Evolutionary conservation across 2,888 invertebrate species (phyloP).

Genomic region (Patella caerulea): DNA sequence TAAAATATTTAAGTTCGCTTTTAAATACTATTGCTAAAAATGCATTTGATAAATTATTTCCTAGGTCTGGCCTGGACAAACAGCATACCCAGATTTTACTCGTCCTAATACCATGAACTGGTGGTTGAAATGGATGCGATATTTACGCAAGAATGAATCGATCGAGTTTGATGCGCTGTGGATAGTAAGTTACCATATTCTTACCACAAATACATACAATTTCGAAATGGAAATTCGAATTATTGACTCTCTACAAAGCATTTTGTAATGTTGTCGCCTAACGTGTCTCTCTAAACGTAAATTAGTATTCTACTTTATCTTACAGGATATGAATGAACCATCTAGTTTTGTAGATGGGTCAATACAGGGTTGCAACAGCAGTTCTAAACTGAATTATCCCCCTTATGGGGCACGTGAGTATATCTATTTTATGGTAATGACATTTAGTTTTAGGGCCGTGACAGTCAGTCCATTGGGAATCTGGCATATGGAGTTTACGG

Average conservation of each 20-base stretch:
- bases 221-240: no score
- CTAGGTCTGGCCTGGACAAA: conserved; percentile 75
- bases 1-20: no score
- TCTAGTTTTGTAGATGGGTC: conserved; percentile 55
- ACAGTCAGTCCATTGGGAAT: no score
- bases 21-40: no score
- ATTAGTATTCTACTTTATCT: conserved; percentile 1
- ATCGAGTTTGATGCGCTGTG: conserved; percentile 84
- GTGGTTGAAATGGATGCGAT: conserved; percentile 81
- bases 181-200: conserved; percentile 75
- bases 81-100: conserved; percentile 85
- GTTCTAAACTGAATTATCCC: conserved; percentile 60
- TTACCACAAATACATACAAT: conserved; percentile 62
- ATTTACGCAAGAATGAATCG: conserved; percentile 72
- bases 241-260: no score
- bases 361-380: conserved; percentile 50
- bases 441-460: background rate
- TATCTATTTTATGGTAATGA: background rate
- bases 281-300: no score
- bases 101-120: conserved; percentile 81
- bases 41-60: background rate
- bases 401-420: conserved; percentile 64
- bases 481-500: no score
- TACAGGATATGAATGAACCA: conserved; percentile 60
- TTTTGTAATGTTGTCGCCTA: no score